These are phyloP conservation scores for Tetragonula clypearis DNA, from an alignment of 1,140 invertebrate species.

Conservation along the genomic window DNA sequence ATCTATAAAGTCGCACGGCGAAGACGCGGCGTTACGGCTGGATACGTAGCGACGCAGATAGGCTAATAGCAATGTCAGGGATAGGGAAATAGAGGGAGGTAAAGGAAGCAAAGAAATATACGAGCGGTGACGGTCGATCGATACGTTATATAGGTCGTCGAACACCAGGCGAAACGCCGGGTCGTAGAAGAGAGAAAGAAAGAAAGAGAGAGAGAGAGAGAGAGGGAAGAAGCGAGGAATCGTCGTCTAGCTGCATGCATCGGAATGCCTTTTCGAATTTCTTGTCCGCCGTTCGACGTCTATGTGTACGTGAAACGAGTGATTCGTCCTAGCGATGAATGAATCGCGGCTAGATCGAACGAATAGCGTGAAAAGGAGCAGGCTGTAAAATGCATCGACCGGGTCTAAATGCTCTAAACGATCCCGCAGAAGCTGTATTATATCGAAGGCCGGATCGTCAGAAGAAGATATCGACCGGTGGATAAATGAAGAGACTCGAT, in stretches of 20 bases:
- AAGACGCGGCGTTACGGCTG: slow-evolving; percentile 7
- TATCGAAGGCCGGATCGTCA: not conserved
- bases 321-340: slow-evolving; percentile 7
- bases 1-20: slow-evolving; percentile 37
- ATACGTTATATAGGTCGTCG: slow-evolving; percentile 43
- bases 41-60: slow-evolving; percentile 22
- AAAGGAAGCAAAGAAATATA: slow-evolving; percentile 47
- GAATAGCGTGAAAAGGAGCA: not conserved
- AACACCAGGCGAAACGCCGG: not conserved
- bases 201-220: not conserved
- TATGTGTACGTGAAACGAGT: slow-evolving; percentile 16
- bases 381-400: not conserved
- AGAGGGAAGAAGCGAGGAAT: not conserved
- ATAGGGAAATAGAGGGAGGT: slow-evolving; percentile 36
- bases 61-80: slow-evolving; percentile 43
- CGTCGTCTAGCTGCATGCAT: slow-evolving; percentile 11
- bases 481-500: not conserved
- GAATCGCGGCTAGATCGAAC: not conserved
- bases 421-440: not conserved
- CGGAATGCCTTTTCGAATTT: slow-evolving; percentile 22
- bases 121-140: slow-evolving; percentile 45
- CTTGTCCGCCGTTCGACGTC: not conserved
- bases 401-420: not conserved
- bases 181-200: not conserved
- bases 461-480: not conserved